Evolutionary conservation across 2,888 invertebrate genomes (phyloP), one percentile per base, ranked within the genome.

Genomic region (Tetheella fluctuosa): DNA sequence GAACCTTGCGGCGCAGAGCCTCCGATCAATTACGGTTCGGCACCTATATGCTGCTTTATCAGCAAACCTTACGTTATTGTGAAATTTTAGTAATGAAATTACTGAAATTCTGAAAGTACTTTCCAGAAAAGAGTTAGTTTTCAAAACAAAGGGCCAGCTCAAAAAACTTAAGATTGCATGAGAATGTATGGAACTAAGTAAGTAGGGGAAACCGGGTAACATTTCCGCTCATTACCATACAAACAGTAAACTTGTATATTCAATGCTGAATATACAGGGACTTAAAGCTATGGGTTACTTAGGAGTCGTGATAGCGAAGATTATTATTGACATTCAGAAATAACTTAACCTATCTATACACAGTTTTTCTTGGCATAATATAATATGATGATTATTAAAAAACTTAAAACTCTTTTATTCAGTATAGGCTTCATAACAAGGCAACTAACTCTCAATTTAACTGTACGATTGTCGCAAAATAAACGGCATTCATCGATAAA

Each of bases 11-110:
- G 48, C 17, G 6, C 20, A 64, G 59, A 59, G 68, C 65, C 69
- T 67, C 61, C 77, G 70, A 84, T 83, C 84, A 77, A 83, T 83
- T 83, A 81, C 69, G 34, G 68, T 62, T 67, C 73, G 82, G 78
- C 81, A 67, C 70, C 69, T 73, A 77, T 80, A 79, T 66, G 73
- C 73, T 70, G 67, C 64, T 64, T 71, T 76, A 75, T 79, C 75
- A 68, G 62, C 62, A 69, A 70, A 71, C 64, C 65, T 70, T 68
- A 58, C 73, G 64, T 77, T 69, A 73, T 71, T 69, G 69, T 68
- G 73, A 73, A 74, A 77, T 73, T 73, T 75, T 71, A 64, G 20
- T 48, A 10, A 20, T 48, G 17, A 48, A 17, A 20, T 48, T 17
- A 42, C 17, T 42, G 42, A 17, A 4, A 42, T 6, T n/a, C n/a